These are phyloP conservation scores for Lagopus leucura DNA, from an alignment of 2,113 vertebrate genomes.

Conservation along the genomic window DNA sequence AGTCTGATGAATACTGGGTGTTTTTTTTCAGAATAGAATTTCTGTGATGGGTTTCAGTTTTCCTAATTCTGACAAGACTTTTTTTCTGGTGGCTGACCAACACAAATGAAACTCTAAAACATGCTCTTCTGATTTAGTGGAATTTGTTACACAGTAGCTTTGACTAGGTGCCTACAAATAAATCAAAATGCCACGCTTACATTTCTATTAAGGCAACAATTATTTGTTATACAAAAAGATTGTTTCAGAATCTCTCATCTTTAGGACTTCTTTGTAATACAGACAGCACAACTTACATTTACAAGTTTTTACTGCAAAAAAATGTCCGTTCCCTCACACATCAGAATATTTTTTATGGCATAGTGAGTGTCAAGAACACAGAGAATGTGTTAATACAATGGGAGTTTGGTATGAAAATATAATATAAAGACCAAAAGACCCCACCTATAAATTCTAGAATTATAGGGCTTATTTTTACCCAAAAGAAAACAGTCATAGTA, in stretches of 20 bases:
- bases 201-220: background rate
- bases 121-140: background rate
- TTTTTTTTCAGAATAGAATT: background rate
- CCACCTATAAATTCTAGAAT: background rate
- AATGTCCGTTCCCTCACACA: no score
- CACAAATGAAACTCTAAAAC: background rate
- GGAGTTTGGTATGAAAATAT: background rate
- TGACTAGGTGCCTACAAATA: constrained; percentile 15
- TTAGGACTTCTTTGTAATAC: background rate
- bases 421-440: background rate
- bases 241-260: background rate
- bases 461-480: background rate
- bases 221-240: background rate
- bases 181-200: background rate
- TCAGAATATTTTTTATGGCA: background rate
- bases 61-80: background rate
- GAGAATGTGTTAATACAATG: background rate
- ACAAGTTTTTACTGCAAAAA: background rate
- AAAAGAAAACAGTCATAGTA: background rate
- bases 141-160: constrained; percentile 4
- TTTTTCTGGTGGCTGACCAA: constrained; percentile 4
- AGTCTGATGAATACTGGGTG: background rate
- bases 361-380: background rate
- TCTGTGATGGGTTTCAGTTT: background rate
- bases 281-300: background rate